phyloP scores from a whole-genome alignment of 2,113 vertebrate genomes.

The Atrichornis clamosus region DNA sequence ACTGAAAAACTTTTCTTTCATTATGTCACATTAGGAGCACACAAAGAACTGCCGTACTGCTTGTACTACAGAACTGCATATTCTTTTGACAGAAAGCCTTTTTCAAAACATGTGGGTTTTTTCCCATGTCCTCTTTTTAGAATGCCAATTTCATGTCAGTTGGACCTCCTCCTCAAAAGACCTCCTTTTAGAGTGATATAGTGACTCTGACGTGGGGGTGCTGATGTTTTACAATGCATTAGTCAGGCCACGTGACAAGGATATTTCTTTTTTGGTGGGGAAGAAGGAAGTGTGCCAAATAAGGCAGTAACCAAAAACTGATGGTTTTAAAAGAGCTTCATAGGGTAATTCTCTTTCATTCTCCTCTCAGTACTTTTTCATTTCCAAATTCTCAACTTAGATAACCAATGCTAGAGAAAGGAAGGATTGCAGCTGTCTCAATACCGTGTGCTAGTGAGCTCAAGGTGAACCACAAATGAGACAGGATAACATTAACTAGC shows the following conservation, averaged over 20 bases:
- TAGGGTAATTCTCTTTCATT: not conserved
- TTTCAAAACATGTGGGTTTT: rapidly evolving
- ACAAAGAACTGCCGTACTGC: rapidly evolving
- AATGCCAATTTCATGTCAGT: not conserved
- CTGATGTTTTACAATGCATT: not conserved
- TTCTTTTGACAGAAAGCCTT: not conserved
- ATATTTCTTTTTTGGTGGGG: not conserved
- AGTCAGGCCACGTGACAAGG: not conserved
- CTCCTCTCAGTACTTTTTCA: not conserved
- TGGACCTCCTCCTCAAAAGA: not conserved
- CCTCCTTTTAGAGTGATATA: not conserved
- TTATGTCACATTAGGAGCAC: not conserved
- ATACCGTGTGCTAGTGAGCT: not conserved
- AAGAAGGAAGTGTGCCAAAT: not conserved
- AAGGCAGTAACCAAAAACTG: not conserved
- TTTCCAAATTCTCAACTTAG: not conserved
- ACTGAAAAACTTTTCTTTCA: not conserved
- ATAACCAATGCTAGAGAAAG: not conserved
- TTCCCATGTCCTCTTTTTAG: not conserved
- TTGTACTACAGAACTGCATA: not conserved
- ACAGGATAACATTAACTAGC: not conserved
- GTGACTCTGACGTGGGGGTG: not conserved
- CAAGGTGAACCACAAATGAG: not conserved
- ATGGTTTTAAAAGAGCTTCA: not conserved
- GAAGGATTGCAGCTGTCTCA: not conserved